These are phyloP conservation scores for Spea bombifrons DNA, from an alignment of 2,113 vertebrate species.

Conservation along the genomic window DNA sequence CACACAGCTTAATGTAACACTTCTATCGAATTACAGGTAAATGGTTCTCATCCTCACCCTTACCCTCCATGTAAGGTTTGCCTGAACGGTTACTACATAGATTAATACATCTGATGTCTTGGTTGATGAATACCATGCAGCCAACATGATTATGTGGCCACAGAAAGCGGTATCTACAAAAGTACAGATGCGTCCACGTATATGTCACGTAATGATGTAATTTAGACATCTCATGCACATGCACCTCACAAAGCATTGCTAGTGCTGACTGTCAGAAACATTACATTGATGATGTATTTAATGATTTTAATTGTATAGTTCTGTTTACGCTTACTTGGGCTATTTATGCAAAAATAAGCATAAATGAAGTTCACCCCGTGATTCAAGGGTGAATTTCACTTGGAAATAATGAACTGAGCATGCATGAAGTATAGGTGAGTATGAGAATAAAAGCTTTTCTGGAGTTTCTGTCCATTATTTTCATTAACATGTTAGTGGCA, in stretches of 20 bases:
- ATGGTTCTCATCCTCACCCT: constrained; percentile 47
- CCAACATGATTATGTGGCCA: constrained; percentile 47
- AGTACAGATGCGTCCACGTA: constrained; percentile 41
- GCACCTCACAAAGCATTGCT: constrained; percentile 38
- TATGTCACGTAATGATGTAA: constrained; percentile 43
- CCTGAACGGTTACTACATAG: not conserved
- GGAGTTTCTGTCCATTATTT: constrained; percentile 15
- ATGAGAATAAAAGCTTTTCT: constrained; percentile 47
- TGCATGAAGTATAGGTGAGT: constrained; percentile 49
- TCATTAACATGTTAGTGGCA: constrained; percentile 38
- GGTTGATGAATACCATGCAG: constrained; percentile 50
- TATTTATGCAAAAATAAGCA: constrained; percentile 24
- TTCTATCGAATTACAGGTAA: not conserved
- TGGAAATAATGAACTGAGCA: constrained; percentile 28
- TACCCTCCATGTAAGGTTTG: constrained; percentile 40
- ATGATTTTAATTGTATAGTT: not conserved
- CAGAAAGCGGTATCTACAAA: constrained; percentile 46
- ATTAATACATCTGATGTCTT: constrained; percentile 35
- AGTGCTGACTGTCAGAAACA: constrained; percentile 32
- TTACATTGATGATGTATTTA: constrained; percentile 36
- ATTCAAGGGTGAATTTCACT: constrained; percentile 18
- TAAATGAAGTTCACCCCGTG: constrained; percentile 5
- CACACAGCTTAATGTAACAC: constrained; percentile 39
- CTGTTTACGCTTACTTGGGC: constrained; percentile 10
- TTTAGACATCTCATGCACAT: constrained; percentile 42